A percentile compares a stretch with the other conserved stretches of the same genome.
Conservation (phyloP, 2,797 vertebrate species). For the Phataginus tricuspis region DNA sequence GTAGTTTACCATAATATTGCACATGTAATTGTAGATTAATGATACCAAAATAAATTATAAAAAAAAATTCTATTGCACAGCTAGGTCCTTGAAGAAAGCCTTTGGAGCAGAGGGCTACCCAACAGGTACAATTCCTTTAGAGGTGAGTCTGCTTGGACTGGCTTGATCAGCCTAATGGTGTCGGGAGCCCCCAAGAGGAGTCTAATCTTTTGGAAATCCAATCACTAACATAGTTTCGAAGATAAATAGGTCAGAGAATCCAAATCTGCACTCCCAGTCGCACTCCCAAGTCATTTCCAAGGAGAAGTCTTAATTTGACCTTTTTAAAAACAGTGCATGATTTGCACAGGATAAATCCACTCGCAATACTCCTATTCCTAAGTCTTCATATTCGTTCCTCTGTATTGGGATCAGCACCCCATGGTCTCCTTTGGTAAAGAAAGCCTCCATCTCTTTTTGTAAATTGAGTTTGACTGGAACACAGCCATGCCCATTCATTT, state of each 20-base stretch:
- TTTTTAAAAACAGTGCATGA: background rate
- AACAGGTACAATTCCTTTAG: background rate
- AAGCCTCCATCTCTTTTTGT: background rate
- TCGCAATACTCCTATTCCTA: no score
- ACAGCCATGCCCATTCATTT: background rate
- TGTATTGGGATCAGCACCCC: background rate
- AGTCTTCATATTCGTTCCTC: background rate
- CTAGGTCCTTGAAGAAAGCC: background rate
- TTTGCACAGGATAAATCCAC: background rate
- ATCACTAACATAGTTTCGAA: background rate
- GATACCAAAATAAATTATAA: no score
- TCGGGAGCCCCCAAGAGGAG: background rate
- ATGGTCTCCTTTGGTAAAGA: background rate
- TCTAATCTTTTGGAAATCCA: background rate
- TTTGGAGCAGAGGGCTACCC: background rate
- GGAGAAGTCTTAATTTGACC: background rate
- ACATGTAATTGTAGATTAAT: no score
- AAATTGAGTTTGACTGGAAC: background rate
- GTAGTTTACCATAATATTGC: no score
- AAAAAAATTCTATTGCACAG: no score
- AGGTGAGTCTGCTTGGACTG: background rate
- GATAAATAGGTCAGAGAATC: background rate
- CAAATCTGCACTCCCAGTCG: no score
- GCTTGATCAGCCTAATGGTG: background rate
- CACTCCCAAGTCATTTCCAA: background rate